Conservation (phyloP, 2,113 vertebrate species). For the Spilogale gracilis region DNA sequence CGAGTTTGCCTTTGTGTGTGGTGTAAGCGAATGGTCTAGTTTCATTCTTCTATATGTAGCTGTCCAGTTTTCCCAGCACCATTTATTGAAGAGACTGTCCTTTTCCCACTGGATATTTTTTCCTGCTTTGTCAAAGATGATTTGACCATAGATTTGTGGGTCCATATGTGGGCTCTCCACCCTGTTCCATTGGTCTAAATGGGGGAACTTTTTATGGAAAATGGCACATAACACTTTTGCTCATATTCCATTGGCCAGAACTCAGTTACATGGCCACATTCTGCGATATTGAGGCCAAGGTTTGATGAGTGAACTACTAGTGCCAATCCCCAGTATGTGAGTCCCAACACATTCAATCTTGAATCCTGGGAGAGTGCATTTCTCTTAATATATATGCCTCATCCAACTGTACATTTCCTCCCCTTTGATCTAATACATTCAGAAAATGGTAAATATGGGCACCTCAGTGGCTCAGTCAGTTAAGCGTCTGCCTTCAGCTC, state of each 20-base stretch:
- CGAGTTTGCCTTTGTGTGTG: too few species aligned
- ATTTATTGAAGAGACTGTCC: too few species aligned
- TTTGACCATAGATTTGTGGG: too few species aligned
- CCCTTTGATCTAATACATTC: not conserved
- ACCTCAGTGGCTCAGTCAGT: not conserved
- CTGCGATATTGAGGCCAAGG: not conserved
- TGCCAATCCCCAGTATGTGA: not conserved
- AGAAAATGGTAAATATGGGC: not conserved
- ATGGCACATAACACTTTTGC: not conserved
- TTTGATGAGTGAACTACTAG: not conserved
- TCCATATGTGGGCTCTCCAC: too few species aligned
- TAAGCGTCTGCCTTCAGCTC: not conserved
- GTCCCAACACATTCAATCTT: not conserved
- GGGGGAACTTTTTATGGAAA: not conserved
- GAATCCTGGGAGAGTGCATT: not conserved
- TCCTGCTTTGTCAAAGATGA: too few species aligned
- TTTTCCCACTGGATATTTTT: too few species aligned
- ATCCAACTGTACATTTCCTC: not conserved
- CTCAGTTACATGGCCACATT: not conserved
- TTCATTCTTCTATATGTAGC: too few species aligned
- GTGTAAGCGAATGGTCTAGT: too few species aligned
- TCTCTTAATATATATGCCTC: not conserved
- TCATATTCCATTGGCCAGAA: not conserved
- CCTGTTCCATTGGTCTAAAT: too few species aligned
- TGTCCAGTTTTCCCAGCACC: too few species aligned